These are phyloP conservation scores for Reinhardtius hippoglossoides DNA, from an alignment of 2,113 vertebrate genomes.

Conservation along the genomic window DNA sequence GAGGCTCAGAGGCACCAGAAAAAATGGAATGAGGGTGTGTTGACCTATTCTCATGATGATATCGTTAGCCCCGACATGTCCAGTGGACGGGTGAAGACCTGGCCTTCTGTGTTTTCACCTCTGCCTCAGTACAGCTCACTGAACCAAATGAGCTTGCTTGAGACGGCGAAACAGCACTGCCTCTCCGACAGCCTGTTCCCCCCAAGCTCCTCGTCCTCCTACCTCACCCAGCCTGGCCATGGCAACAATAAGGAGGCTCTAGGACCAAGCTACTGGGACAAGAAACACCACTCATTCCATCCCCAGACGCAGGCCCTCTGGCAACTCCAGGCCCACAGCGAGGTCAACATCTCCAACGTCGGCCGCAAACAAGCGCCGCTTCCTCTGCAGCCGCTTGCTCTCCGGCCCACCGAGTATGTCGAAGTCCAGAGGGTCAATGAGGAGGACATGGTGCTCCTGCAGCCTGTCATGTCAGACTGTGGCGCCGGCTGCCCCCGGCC, in stretches of 20 bases:
- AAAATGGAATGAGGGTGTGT: constrained; percentile 38
- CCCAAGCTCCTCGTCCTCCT: constrained; percentile 26
- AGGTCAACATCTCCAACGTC: constrained; percentile 41
- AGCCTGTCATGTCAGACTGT: constrained; percentile 75
- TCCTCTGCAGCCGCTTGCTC: constrained; percentile 42
- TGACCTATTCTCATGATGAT: constrained; percentile 34
- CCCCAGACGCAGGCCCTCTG: constrained; percentile 4
- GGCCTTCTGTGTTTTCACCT: constrained; percentile 82
- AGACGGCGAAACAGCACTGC: constrained; percentile 62
- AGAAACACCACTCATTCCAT: constrained; percentile 15
- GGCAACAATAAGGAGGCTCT: constrained; percentile 17
- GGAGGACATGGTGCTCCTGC: constrained; percentile 82
- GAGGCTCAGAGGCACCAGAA: constrained; percentile 8
- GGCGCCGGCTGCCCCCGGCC: constrained; percentile 10
- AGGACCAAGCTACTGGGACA: constrained; percentile 27
- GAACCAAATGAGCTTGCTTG: constrained; percentile 39
- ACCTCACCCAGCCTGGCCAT: constrained; percentile 46
- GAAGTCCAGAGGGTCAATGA: constrained; percentile 88
- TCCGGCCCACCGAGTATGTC: constrained; percentile 85
- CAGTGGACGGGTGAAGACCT: constrained; percentile 77
- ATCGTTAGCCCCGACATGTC: constrained; percentile 44
- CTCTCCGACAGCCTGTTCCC: constrained; percentile 52
- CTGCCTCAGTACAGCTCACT: constrained; percentile 57
- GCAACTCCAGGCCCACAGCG: constrained; percentile 56
- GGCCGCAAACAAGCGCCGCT: constrained; percentile 33